These are phyloP conservation scores for Petrocephalus zakoni DNA, from an alignment of 2,113 vertebrate genomes.

Conservation along the genomic window DNA sequence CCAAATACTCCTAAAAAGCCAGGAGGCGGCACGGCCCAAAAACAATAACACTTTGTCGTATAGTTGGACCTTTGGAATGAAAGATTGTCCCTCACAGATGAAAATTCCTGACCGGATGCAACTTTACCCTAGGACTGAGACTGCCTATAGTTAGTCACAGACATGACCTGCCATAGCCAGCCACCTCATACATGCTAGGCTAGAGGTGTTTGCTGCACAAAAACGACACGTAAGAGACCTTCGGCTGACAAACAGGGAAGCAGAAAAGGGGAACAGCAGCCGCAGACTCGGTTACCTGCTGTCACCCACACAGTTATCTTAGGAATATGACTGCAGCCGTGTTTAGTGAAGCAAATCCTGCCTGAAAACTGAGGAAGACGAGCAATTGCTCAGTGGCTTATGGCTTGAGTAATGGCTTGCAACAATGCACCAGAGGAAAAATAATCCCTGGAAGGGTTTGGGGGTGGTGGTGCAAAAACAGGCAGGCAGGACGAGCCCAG, in stretches of 20 bases:
- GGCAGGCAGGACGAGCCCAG: neutral
- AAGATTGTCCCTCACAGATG: neutral
- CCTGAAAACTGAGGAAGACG: neutral
- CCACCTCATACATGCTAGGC: neutral
- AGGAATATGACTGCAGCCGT: neutral
- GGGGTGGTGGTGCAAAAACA: neutral
- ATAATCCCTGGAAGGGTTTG: conserved; percentile 3
- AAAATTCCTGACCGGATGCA: neutral
- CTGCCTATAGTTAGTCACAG: neutral
- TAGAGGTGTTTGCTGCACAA: neutral
- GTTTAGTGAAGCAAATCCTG: neutral
- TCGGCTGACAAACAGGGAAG: neutral
- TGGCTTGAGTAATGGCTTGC: conserved; percentile 2
- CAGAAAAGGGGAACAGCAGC: neutral
- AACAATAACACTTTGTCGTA: neutral
- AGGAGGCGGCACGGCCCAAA: neutral
- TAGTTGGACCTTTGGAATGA: neutral
- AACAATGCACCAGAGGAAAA: neutral
- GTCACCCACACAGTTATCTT: neutral
- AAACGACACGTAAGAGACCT: neutral
- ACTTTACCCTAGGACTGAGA: neutral
- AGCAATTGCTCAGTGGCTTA: neutral
- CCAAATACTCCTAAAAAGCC: neutral
- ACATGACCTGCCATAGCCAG: neutral
- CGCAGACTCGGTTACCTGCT: neutral